phyloP scores from a whole-genome alignment of 2,113 vertebrate species.

The Crotalus horridus region DNA sequence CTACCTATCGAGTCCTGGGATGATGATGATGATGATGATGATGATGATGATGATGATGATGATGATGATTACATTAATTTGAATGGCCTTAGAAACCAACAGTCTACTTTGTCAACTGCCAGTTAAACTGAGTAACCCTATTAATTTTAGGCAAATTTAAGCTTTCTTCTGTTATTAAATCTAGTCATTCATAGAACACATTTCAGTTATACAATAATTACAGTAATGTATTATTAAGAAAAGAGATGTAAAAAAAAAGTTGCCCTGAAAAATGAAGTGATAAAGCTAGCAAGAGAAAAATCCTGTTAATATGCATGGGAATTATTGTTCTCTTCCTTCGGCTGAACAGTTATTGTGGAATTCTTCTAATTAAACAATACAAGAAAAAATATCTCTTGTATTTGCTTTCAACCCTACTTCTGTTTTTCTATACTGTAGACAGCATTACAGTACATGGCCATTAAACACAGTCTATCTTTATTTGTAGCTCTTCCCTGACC shows the following conservation, averaged over 20 bases:
- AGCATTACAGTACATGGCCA: not conserved
- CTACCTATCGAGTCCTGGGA: too few species aligned
- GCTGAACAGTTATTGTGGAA: not conserved
- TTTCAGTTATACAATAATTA: not conserved
- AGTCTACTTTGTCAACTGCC: not conserved
- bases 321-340: not conserved
- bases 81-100: not conserved
- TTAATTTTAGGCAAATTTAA: not conserved
- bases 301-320: not conserved
- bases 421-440: not conserved
- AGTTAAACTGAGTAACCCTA: not conserved
- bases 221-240: not conserved
- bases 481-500: not conserved
- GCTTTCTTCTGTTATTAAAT: not conserved
- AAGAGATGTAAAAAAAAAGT: not conserved
- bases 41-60: too few species aligned
- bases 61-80: not conserved
- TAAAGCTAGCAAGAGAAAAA: not conserved
- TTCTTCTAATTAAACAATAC: not conserved
- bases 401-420: not conserved
- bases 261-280: not conserved
- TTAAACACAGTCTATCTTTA: not conserved
- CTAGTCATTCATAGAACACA: not conserved
- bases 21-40: too few species aligned
- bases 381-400: not conserved